A percentile compares a stretch with the other conserved stretches of the same genome.
phyloP scores from a whole-genome alignment of 1,140 invertebrate genomes.

The Zaprionus kolodkinae region DNA sequence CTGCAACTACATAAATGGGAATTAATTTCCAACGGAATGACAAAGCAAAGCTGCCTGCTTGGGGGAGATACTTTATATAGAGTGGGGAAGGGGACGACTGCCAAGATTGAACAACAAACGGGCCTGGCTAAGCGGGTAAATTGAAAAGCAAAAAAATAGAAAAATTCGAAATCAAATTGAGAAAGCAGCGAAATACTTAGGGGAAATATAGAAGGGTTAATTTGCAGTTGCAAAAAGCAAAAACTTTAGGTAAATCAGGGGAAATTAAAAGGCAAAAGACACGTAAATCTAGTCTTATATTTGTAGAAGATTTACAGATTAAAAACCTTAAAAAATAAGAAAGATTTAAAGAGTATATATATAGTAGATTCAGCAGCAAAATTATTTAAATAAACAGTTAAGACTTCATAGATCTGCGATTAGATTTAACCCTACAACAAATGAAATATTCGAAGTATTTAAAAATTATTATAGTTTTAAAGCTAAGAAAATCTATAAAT shows the following conservation, averaged over 20 bases:
- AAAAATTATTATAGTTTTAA: too few species aligned
- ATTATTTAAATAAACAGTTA: too few species aligned
- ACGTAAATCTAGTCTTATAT: background rate
- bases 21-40: constrained; percentile 71
- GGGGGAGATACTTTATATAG: too few species aligned
- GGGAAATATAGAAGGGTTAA: constrained; percentile 10
- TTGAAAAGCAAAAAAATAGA: constrained; percentile 14
- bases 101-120: constrained; percentile 51
- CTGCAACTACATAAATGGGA: constrained; percentile 63
- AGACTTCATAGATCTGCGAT: too few species aligned
- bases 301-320: background rate
- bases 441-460: too few species aligned
- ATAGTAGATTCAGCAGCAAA: too few species aligned
- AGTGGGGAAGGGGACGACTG: background rate
- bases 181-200: constrained; percentile 1
- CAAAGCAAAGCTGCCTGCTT: constrained; percentile 47
- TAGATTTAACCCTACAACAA: too few species aligned
- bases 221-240: background rate
- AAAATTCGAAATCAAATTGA: constrained; percentile 9
- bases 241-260: background rate
- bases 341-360: too few species aligned
- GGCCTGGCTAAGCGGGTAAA: constrained; percentile 40
- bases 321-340: background rate
- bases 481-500: too few species aligned
- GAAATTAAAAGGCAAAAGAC: background rate